A percentile compares a stretch with the other conserved stretches of the same genome.
These are phyloP conservation scores for Lasiurus cinereus DNA, from an alignment of 2,113 vertebrate species.

Conservation along the genomic window DNA sequence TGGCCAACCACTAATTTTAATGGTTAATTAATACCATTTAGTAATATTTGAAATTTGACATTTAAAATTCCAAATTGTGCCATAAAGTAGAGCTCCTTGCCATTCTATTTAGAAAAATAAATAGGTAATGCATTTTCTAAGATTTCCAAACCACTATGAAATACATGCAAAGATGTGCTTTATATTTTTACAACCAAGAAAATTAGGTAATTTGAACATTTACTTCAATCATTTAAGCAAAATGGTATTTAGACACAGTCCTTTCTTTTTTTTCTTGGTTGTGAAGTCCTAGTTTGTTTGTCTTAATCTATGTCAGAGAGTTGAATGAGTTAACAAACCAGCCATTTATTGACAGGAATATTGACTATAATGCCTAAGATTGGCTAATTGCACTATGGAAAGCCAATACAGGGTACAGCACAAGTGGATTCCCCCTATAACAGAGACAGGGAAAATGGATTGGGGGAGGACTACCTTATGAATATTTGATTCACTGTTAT, in stretches of 20 bases:
- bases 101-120: constrained; percentile 42
- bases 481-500: background rate
- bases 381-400: constrained; percentile 41
- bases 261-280: background rate
- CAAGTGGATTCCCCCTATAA: background rate
- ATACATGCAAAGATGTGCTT: constrained; percentile 12
- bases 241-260: background rate
- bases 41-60: constrained; percentile 59
- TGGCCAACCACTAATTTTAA: constrained; percentile 61
- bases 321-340: constrained; percentile 67
- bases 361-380: constrained; percentile 30
- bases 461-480: background rate
- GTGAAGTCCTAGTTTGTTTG: constrained; percentile 29
- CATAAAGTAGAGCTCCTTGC: constrained; percentile 23
- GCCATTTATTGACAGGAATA: constrained; percentile 40
- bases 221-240: constrained; percentile 42
- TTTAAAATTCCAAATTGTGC: constrained; percentile 50
- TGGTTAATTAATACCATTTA: constrained; percentile 30
- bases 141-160: background rate
- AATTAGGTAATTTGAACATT: constrained; percentile 29
- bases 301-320: constrained; percentile 38
- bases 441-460: background rate
- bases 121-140: constrained; percentile 43
- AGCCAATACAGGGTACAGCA: background rate
- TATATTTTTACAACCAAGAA: constrained; percentile 52